A percentile compares a stretch with the other conserved stretches of the same genome.
Conservation (phyloP, 2,113 vertebrate genomes). For the Menura novaehollandiae region DNA sequence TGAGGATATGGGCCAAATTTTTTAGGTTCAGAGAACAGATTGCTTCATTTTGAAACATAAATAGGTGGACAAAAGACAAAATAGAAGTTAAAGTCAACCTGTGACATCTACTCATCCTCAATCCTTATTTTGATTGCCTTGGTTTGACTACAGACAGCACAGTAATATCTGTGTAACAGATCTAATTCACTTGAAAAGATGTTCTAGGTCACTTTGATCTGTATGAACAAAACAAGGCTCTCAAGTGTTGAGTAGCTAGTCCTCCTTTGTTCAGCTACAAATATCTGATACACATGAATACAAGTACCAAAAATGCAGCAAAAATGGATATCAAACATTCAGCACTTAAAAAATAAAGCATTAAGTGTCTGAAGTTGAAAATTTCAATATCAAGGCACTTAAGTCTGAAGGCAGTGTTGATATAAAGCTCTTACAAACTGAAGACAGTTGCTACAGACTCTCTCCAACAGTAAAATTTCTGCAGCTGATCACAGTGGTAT, state of each 20-base stretch:
- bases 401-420: background rate
- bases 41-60: background rate
- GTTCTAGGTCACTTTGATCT: background rate
- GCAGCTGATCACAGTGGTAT: background rate
- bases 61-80: background rate
- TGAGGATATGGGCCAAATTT: background rate
- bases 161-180: background rate
- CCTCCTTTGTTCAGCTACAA: background rate
- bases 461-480: slow-evolving; percentile 13
- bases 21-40: background rate
- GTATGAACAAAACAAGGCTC: background rate
- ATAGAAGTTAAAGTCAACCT: background rate
- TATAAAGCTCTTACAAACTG: background rate
- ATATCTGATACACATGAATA: background rate
- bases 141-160: background rate
- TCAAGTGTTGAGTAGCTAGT: background rate
- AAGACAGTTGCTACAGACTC: background rate
- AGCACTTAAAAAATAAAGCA: background rate
- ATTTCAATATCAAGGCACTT: background rate
- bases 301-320: background rate
- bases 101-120: background rate
- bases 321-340: background rate
- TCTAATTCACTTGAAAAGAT: slow-evolving; percentile 9
- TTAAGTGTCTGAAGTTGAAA: background rate
- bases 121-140: background rate